Conservation (phyloP, 1,140 invertebrate species). For the Listronotus oregonensis region DNA sequence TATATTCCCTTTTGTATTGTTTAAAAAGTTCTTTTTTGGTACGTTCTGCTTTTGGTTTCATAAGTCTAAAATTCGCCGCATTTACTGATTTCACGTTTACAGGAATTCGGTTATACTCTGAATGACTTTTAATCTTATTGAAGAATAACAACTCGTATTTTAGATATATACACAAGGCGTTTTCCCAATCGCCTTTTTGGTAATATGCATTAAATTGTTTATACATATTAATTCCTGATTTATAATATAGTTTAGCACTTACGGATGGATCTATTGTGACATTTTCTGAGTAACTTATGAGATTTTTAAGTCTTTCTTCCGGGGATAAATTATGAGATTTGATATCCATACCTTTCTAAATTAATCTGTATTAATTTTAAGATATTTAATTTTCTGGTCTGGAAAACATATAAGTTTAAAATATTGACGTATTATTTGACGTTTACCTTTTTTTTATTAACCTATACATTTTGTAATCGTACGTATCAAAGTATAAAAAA, state of each 20-base stretch:
- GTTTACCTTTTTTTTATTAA: too few relatives aligned
- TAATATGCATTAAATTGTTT: conserved; percentile 25
- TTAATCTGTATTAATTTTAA: too few relatives aligned
- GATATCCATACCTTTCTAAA: too few relatives aligned
- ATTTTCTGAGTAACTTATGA: conserved; percentile 1
- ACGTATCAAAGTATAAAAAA: too few relatives aligned
- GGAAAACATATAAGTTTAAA: too few relatives aligned
- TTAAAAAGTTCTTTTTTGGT: conserved; percentile 14
- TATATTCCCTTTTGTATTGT: conserved; percentile 9
- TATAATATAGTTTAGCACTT: conserved; percentile 25
- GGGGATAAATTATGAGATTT: neutral
- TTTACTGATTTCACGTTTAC: conserved; percentile 22
- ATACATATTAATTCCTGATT: conserved; percentile 29
- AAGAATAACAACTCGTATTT: conserved; percentile 29
- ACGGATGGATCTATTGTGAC: conserved; percentile 16
- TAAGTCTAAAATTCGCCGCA: conserved; percentile 22
- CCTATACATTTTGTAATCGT: too few relatives aligned
- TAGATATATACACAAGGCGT: conserved; percentile 21
- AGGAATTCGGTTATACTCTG: conserved; percentile 15
- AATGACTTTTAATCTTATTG: conserved; percentile 24
- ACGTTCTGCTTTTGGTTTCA: conserved; percentile 21
- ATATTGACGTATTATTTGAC: too few relatives aligned
- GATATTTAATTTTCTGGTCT: too few relatives aligned
- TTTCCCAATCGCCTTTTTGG: conserved; percentile 18
- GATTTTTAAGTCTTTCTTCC: conserved; percentile 18